These are phyloP conservation scores for Drosophila carrolli DNA, from an alignment of 1,140 invertebrate species.

Conservation along the genomic window DNA sequence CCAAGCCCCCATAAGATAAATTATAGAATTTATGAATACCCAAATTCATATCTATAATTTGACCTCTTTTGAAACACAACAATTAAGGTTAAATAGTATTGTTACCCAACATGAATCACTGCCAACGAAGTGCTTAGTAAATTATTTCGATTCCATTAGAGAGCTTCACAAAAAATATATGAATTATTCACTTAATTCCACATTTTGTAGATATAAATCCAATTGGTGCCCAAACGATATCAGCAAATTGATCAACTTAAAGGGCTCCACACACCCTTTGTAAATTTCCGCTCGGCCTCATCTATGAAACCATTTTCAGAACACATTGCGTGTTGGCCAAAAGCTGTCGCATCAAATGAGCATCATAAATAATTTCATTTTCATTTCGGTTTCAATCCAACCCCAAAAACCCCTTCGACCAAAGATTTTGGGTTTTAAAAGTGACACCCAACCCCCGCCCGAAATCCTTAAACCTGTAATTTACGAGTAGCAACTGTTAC, in stretches of 20 bases:
- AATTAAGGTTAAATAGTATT: too few relatives aligned
- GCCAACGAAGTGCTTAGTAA: too few relatives aligned
- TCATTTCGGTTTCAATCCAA: constrained; percentile 59
- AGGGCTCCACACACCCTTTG: neutral
- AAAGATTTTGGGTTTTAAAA: constrained; percentile 50
- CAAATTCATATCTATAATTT: too few relatives aligned
- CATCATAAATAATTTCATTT: constrained; percentile 74
- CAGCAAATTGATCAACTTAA: constrained; percentile 9
- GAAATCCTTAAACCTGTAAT: constrained; percentile 41
- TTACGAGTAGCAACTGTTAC: constrained; percentile 72
- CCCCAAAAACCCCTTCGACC: constrained; percentile 40
- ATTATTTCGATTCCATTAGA: neutral
- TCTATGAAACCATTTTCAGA: neutral
- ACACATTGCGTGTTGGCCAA: constrained; percentile 32
- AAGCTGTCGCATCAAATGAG: constrained; percentile 73
- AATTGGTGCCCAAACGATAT: neutral
- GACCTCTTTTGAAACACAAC: too few relatives aligned
- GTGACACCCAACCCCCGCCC: constrained; percentile 9
- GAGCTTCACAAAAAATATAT: neutral
- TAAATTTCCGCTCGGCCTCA: constrained; percentile 6
- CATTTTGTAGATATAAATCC: neutral
- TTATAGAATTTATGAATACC: too few relatives aligned
- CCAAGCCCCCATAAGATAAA: too few relatives aligned
- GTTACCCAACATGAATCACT: too few relatives aligned
- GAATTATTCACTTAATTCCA: neutral